These are phyloP conservation scores for Crossaster papposus DNA, from an alignment of 53 echinoderm and acorn worm genomes.

Conservation along the genomic window DNA sequence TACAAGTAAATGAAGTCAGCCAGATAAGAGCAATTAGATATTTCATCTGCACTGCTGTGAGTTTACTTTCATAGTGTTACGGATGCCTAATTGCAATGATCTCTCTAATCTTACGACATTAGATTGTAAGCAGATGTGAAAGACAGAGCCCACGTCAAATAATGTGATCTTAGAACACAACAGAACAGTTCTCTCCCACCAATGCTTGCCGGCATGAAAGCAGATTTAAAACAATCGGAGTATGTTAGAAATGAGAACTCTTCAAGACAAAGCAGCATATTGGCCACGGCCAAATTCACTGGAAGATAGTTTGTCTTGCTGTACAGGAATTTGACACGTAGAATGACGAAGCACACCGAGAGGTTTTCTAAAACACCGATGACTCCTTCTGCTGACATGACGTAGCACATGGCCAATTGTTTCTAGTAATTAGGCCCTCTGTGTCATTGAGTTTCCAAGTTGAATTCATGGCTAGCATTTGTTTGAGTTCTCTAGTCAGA, in stretches of 20 bases:
- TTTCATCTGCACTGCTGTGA: neutral
- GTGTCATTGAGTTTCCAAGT: too few species aligned
- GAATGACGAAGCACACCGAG: conserved; percentile 36
- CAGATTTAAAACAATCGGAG: neutral
- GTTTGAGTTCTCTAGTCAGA: too few species aligned
- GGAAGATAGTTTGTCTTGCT: conserved; percentile 45
- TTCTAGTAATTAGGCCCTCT: too few species aligned
- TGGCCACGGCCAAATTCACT: conserved; percentile 37
- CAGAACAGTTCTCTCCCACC: conserved; percentile 11
- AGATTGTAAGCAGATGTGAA: conserved; percentile 1
- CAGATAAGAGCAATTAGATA: too few species aligned
- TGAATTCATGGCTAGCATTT: too few species aligned
- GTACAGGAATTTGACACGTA: conserved; percentile 17
- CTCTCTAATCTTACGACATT: conserved; percentile 24
- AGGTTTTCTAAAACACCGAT: conserved; percentile 23
- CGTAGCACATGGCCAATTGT: conserved; percentile 7
- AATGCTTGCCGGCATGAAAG: neutral
- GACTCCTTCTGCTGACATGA: neutral
- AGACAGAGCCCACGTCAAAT: neutral
- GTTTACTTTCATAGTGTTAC: neutral
- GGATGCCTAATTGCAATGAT: conserved; percentile 21
- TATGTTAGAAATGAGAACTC: neutral
- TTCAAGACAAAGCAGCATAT: neutral
- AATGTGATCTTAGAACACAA: neutral
- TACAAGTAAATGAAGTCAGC: too few species aligned